These are phyloP conservation scores for Alethe castanea DNA, from an alignment of 2,113 vertebrate genomes.

Conservation along the genomic window DNA sequence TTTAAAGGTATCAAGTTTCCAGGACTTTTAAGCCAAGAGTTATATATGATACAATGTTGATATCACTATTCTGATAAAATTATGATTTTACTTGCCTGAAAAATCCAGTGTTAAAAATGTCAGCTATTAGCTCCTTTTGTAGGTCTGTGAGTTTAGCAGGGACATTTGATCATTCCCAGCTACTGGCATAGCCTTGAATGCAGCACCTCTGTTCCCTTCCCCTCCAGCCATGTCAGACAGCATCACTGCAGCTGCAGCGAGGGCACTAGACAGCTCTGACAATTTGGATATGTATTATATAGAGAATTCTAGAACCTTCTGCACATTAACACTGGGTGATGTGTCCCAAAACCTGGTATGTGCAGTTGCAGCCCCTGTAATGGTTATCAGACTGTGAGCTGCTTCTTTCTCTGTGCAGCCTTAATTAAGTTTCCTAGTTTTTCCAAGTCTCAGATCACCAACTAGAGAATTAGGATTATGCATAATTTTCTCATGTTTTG, in stretches of 20 bases:
- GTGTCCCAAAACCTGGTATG: background rate
- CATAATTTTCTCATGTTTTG: background rate
- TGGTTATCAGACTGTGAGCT: background rate
- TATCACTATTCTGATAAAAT: slow-evolving; percentile 14
- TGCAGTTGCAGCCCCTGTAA: background rate
- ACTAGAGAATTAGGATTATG: background rate
- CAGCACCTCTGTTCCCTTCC: background rate
- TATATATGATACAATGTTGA: slow-evolving; percentile 8
- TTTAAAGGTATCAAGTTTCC: slow-evolving; percentile 13
- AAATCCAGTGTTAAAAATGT: slow-evolving; percentile 9
- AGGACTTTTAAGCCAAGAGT: background rate
- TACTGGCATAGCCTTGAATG: background rate
- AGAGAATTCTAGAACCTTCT: background rate
- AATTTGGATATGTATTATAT: fast-evolving
- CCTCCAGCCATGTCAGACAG: background rate
- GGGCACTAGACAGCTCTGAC: background rate
- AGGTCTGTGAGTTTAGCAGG: background rate
- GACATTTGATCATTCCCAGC: background rate
- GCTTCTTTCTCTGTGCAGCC: background rate
- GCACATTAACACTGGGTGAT: background rate
- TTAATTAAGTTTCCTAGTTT: background rate
- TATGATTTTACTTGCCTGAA: slow-evolving; percentile 11
- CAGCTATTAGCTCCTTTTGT: background rate
- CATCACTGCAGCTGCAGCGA: background rate
- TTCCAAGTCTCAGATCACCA: background rate